Evolutionary conservation across 2,888 invertebrate species (phyloP).

Genomic region (Watsonalla binaria): DNA sequence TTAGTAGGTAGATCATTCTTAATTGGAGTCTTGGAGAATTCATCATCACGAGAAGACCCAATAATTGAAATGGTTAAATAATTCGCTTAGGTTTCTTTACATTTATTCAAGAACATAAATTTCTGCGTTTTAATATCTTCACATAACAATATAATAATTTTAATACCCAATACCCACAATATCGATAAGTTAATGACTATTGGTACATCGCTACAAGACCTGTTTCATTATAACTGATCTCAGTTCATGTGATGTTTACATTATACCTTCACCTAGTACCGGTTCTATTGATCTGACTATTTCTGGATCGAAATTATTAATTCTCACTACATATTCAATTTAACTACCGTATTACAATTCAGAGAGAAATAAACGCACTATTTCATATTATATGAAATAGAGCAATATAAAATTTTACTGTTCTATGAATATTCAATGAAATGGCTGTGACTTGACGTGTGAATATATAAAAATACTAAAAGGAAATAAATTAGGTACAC

Average conservation of each 20-base stretch:
- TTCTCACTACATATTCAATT: not conserved
- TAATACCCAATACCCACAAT: not conserved
- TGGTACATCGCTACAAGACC: constrained; percentile 14
- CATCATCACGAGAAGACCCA: too few species aligned
- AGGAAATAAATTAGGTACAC: too few species aligned
- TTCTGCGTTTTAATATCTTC: too few species aligned
- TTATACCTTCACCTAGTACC: constrained; percentile 18
- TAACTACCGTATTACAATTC: not conserved
- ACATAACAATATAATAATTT: not conserved
- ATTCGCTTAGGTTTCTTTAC: too few species aligned
- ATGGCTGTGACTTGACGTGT: too few species aligned
- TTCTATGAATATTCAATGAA: not conserved
- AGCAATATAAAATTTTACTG: not conserved
- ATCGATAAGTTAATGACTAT: not conserved
- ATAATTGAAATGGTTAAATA: too few species aligned
- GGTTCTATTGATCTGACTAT: constrained; percentile 3
- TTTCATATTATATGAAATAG: not conserved
- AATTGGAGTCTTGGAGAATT: too few species aligned
- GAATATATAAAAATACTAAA: too few species aligned
- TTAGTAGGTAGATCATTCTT: too few species aligned
- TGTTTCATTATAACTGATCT: constrained; percentile 30
- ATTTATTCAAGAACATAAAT: too few species aligned
- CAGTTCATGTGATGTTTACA: constrained; percentile 23
- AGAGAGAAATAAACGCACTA: not conserved
- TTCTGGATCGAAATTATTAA: constrained; percentile 9